Percentiles rank a stretch among this genome's conserved stretches.
These are phyloP conservation scores for Aptenodytes forsteri DNA, from an alignment of 2,113 vertebrate species.

Conservation along the genomic window DNA sequence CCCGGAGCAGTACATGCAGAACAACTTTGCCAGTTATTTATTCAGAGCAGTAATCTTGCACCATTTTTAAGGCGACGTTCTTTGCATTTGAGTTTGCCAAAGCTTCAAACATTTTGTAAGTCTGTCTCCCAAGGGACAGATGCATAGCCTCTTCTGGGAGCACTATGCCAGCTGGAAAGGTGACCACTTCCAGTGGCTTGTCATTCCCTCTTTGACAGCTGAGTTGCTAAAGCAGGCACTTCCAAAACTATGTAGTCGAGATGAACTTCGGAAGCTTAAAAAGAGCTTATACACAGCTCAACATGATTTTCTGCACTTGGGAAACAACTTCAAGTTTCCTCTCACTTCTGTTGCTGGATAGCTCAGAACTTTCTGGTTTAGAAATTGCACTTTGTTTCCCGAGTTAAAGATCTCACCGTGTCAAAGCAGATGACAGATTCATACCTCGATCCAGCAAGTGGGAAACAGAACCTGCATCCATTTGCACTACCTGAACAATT, in stretches of 20 bases:
- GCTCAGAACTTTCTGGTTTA: neutral
- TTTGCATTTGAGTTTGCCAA: neutral
- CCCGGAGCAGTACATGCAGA: neutral
- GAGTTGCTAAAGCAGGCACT: neutral
- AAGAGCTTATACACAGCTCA: neutral
- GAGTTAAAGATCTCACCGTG: neutral
- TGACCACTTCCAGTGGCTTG: constrained; percentile 37
- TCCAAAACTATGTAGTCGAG: neutral
- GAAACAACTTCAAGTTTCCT: neutral
- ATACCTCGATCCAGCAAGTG: neutral
- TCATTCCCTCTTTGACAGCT: constrained; percentile 20
- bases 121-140: neutral
- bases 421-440: neutral
- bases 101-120: neutral
- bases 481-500: neutral
- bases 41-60: neutral
- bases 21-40: neutral
- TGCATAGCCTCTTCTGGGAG: neutral
- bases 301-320: neutral
- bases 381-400: neutral
- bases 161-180: constrained; percentile 22
- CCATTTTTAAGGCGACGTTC: neutral
- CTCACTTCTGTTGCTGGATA: neutral
- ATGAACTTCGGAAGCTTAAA: constrained; percentile 3
- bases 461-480: constrained; percentile 21